Conservation (phyloP, 2,113 vertebrate genomes). For the Telmatochromis brichardi region DNA sequence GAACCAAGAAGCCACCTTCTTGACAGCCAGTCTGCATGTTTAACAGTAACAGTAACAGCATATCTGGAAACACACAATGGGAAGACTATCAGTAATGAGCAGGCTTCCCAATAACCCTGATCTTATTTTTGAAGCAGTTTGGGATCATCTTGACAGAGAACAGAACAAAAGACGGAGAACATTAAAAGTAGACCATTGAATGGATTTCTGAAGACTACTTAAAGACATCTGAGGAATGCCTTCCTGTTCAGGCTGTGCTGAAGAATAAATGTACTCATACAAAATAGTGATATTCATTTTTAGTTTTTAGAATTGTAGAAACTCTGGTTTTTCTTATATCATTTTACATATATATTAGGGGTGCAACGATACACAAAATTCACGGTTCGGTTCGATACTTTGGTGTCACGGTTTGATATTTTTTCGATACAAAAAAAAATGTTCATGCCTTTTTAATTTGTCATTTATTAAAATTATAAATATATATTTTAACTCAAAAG, state of each 20-base stretch:
- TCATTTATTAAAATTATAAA: too few relatives aligned
- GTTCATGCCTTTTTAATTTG: too few relatives aligned
- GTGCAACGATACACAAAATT: too few relatives aligned
- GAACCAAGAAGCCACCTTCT: background rate
- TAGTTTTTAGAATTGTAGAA: background rate
- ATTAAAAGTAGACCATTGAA: background rate
- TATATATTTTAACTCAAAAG: too few relatives aligned
- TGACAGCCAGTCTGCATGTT: background rate
- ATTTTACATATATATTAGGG: background rate
- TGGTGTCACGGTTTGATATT: too few relatives aligned
- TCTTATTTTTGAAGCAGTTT: background rate
- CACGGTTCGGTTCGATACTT: too few relatives aligned
- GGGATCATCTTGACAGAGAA: background rate
- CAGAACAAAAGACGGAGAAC: fast-evolving
- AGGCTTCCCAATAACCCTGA: background rate
- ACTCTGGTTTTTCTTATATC: background rate
- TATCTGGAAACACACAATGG: background rate
- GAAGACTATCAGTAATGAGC: background rate
- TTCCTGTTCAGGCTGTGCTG: background rate
- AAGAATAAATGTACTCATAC: background rate
- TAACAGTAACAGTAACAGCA: background rate
- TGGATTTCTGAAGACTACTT: background rate
- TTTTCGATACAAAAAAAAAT: too few relatives aligned
- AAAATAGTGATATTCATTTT: background rate
- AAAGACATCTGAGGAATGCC: fast-evolving